Percentiles rank a stretch among this genome's conserved stretches.
Conservation (phyloP, 2,113 vertebrate species). For the Ceratotherium simum region DNA sequence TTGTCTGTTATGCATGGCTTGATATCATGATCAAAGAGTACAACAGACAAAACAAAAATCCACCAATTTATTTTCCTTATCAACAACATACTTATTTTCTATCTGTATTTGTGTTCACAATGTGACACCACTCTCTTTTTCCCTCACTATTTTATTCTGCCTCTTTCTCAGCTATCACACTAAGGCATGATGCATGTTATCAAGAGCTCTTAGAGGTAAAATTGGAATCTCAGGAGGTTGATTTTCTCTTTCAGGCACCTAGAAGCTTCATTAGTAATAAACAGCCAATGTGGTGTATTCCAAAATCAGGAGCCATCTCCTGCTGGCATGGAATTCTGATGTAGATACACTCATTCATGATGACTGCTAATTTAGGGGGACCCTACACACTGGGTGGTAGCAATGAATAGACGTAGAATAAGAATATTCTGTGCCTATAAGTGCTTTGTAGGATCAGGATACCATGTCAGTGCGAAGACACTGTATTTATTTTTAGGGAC, state of each 20-base stretch:
- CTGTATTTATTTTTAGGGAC: background rate
- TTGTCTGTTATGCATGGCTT: no score
- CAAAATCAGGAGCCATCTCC: background rate
- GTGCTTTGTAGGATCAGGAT: background rate
- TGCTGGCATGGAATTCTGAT: background rate
- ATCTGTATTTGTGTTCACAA: background rate
- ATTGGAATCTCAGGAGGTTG: background rate
- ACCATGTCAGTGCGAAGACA: background rate
- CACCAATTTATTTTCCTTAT: background rate
- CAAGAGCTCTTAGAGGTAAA: background rate
- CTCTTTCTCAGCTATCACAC: background rate
- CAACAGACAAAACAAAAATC: background rate
- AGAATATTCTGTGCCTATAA: background rate
- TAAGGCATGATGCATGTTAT: no score
- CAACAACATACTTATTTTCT: background rate
- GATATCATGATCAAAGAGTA: background rate
- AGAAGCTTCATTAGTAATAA: background rate
- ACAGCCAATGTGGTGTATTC: accelerated
- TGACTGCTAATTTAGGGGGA: background rate
- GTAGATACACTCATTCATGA: background rate
- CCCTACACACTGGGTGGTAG: background rate
- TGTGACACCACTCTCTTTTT: no score
- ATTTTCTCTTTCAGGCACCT: background rate
- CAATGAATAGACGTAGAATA: background rate
- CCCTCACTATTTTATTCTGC: background rate